These are phyloP conservation scores for Axis porcinus DNA, from an alignment of 2,113 vertebrate genomes.

Conservation along the genomic window DNA sequence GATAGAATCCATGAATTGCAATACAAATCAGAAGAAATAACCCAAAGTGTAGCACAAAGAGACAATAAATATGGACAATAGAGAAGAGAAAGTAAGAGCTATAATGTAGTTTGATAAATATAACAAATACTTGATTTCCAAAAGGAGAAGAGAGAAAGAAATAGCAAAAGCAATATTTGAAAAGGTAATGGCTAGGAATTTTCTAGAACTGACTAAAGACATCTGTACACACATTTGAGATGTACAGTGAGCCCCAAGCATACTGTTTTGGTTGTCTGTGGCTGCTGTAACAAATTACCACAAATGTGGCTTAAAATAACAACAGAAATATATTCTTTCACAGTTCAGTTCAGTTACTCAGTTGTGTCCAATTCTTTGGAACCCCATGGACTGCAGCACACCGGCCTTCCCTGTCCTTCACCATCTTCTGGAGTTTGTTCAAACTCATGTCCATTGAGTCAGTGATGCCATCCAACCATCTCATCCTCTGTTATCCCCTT, in stretches of 20 bases:
- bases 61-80: neutral
- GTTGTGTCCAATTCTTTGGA: neutral
- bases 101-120: neutral
- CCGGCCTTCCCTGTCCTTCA: neutral
- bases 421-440: neutral
- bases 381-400: neutral
- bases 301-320: neutral
- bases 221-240: neutral
- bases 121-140: neutral
- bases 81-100: neutral
- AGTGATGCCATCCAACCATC: neutral
- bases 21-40: neutral
- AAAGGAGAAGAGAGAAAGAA: neutral
- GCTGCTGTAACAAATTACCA: neutral
- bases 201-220: neutral
- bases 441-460: neutral
- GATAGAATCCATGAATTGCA: neutral
- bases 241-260: neutral
- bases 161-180: neutral
- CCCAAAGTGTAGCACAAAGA: neutral
- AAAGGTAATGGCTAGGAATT: neutral
- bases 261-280: neutral
- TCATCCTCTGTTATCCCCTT: neutral
- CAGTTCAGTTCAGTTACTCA: neutral
- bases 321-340: neutral